These are phyloP conservation scores for Epizoanthus stellaris DNA, from an alignment of 92 coral and sea anemone species.

Conservation along the genomic window DNA sequence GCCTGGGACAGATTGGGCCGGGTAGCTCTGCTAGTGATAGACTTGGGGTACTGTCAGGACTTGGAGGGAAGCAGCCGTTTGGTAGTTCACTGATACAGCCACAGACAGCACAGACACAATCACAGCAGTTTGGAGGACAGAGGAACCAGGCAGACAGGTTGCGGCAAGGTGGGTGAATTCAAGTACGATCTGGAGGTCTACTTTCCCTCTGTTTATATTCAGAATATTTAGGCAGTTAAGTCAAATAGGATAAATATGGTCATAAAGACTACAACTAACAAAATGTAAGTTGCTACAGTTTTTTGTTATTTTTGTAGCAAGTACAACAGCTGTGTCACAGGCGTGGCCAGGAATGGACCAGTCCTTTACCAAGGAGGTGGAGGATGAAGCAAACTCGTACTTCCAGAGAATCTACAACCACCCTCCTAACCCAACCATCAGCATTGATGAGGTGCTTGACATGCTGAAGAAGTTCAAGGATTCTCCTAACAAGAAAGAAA, in stretches of 20 bases:
- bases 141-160: constrained; percentile 81
- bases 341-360: constrained; percentile 99
- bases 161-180: constrained; percentile 71
- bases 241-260: too few species aligned
- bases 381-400: constrained; percentile 96
- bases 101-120: constrained; percentile 59
- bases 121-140: constrained; percentile 69
- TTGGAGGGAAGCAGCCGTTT: constrained; percentile 75
- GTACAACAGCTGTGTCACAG: constrained; percentile 88
- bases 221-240: too few species aligned
- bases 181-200: too few species aligned
- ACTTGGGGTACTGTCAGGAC: constrained; percentile 71
- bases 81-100: constrained; percentile 77
- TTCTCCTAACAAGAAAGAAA: constrained; percentile 89
- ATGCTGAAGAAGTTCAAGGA: constrained; percentile 97
- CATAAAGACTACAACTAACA: too few species aligned
- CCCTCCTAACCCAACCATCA: constrained; percentile 97
- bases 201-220: too few species aligned
- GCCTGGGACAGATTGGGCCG: constrained; percentile 25
- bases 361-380: constrained; percentile 94
- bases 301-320: constrained; percentile 30
- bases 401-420: constrained; percentile 98
- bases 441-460: constrained; percentile 95
- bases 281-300: not conserved
- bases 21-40: constrained; percentile 75